These are phyloP conservation scores for Caenorhabditis zanzibari DNA, from an alignment of 2,888 invertebrate genomes.

Conservation along the genomic window DNA sequence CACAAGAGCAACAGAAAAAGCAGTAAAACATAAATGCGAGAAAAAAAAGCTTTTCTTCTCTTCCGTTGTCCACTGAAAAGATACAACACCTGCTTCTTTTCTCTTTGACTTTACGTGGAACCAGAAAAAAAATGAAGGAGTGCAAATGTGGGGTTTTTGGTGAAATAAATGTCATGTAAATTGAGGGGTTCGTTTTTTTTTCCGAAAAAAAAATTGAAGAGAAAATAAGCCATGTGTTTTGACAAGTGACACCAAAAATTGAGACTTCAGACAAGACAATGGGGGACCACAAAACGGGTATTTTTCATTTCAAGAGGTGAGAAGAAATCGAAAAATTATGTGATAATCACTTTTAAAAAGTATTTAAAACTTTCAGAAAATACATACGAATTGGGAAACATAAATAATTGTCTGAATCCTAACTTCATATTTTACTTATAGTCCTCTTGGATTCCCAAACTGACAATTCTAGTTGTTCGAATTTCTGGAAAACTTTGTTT, in stretches of 20 bases:
- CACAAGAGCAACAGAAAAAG: slow-evolving; percentile 32
- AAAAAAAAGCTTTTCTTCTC: slow-evolving; percentile 21
- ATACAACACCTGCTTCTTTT: slow-evolving; percentile 52
- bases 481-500: no score
- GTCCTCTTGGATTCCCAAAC: no score
- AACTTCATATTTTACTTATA: no score
- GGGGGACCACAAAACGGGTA: neutral
- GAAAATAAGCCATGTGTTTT: slow-evolving; percentile 31
- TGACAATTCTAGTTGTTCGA: no score
- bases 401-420: no score
- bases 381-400: no score
- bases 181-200: slow-evolving; percentile 26
- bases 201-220: neutral
- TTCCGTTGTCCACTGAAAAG: slow-evolving; percentile 29
- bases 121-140: slow-evolving; percentile 17
- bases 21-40: slow-evolving; percentile 36
- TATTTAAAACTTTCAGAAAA: no score
- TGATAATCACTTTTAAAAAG: no score
- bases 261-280: slow-evolving; percentile 12
- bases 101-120: slow-evolving; percentile 29
- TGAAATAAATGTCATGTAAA: slow-evolving; percentile 34
- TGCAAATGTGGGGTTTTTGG: slow-evolving; percentile 1
- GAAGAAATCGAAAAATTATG: neutral
- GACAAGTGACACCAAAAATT: slow-evolving; percentile 19
- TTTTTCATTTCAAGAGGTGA: neutral